These are phyloP conservation scores for Telenomus remus DNA, from an alignment of 1,140 invertebrate species.

Conservation along the genomic window DNA sequence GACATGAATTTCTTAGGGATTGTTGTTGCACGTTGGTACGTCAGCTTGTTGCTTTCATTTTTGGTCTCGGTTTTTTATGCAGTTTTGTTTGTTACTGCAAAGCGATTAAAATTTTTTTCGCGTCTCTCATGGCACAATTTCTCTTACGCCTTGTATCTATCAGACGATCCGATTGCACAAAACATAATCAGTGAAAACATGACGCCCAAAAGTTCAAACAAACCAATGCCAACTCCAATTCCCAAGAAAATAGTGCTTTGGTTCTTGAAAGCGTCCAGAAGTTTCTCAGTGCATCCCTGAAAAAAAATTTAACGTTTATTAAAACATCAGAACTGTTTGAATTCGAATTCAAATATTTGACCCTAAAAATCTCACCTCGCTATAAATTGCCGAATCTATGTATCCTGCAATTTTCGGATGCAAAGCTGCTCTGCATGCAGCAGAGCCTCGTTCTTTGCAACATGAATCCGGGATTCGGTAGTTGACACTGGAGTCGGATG, in stretches of 20 bases:
- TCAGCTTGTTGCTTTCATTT: no score
- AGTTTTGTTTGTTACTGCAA: no score
- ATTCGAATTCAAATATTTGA: not conserved
- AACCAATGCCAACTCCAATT: slow-evolving; percentile 79
- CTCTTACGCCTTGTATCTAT: slow-evolving; percentile 83
- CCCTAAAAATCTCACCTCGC: slow-evolving; percentile 25
- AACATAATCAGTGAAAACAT: slow-evolving; percentile 87
- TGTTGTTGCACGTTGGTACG: slow-evolving; percentile 6
- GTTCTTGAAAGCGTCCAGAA: slow-evolving; percentile 79
- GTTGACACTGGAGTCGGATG: slow-evolving; percentile 57
- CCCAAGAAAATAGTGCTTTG: slow-evolving; percentile 80
- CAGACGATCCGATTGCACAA: slow-evolving; percentile 82
- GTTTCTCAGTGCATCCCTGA: slow-evolving; percentile 84
- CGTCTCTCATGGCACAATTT: slow-evolving; percentile 24
- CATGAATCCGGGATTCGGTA: slow-evolving; percentile 80
- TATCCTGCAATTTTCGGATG: slow-evolving; percentile 74
- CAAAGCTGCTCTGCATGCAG: slow-evolving; percentile 73
- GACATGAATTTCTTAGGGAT: slow-evolving; percentile 5
- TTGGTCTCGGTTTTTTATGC: no score
- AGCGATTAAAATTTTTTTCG: not conserved
- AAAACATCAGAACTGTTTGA: not conserved
- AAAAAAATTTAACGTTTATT: slow-evolving; percentile 18
- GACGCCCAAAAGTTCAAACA: slow-evolving; percentile 84
- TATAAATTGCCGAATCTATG: slow-evolving; percentile 69
- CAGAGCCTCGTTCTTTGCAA: slow-evolving; percentile 74